Percentiles rank a stretch among this genome's conserved stretches.
Conservation (phyloP, 2,888 invertebrate genomes). For the Yponomeuta cagnagella region DNA sequence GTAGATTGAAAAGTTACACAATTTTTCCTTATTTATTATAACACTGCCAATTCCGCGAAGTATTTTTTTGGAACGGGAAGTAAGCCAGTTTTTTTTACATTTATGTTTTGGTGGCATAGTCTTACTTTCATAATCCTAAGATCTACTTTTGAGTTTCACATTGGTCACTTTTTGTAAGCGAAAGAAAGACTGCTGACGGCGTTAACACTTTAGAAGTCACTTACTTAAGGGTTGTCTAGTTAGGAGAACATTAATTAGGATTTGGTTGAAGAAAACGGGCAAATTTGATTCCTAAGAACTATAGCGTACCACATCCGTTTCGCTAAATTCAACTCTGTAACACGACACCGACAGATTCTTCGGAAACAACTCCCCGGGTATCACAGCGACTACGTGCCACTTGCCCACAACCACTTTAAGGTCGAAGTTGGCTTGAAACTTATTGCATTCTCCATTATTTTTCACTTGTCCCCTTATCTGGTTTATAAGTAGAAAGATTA, state of each 20-base stretch:
- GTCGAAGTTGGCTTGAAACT: constrained; percentile 48
- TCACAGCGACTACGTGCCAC: constrained; percentile 58
- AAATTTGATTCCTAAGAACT: constrained; percentile 2
- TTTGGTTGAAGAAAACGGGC: neutral
- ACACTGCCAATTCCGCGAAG: too few relatives aligned
- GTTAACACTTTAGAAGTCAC: too few relatives aligned
- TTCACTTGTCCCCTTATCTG: neutral
- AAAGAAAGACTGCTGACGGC: neutral
- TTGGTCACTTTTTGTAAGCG: too few relatives aligned
- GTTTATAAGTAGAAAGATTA: neutral
- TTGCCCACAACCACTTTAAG: constrained; percentile 43
- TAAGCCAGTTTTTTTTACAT: too few relatives aligned
- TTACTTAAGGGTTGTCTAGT: too few relatives aligned
- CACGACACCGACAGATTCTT: constrained; percentile 45
- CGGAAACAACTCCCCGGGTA: constrained; percentile 54
- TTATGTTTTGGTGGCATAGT: too few relatives aligned
- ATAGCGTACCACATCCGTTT: constrained; percentile 54
- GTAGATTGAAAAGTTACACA: too few relatives aligned
- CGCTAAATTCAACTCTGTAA: constrained; percentile 56
- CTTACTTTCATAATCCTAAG: too few relatives aligned
- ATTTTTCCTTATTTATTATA: too few relatives aligned
- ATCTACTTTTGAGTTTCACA: too few relatives aligned
- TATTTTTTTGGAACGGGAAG: too few relatives aligned
- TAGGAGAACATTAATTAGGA: too few relatives aligned
- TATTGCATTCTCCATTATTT: constrained; percentile 38